A percentile compares a stretch with the other conserved stretches of the same genome.
phyloP scores from a whole-genome alignment of 2,888 invertebrate species.

The Metalampra italica region DNA sequence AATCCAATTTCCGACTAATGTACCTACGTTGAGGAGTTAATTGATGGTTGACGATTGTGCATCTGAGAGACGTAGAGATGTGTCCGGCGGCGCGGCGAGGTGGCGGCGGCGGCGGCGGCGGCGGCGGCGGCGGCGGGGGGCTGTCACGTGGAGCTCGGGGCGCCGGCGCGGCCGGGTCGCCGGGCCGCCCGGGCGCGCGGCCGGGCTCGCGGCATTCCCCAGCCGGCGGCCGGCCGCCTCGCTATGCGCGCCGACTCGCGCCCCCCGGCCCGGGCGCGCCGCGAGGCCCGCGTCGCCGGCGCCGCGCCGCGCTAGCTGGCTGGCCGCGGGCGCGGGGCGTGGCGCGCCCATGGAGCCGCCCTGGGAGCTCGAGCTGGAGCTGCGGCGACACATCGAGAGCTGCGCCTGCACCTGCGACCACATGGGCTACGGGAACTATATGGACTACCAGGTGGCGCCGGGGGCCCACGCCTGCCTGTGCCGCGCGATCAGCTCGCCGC shows the following conservation, averaged over 20 bases:
- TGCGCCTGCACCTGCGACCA: conserved; percentile 95
- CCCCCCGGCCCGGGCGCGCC: conserved; percentile 55
- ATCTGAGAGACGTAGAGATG: conserved; percentile 63
- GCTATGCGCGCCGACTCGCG: conserved; percentile 59
- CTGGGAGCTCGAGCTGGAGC: conserved; percentile 88
- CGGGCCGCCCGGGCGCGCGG: conserved; percentile 61
- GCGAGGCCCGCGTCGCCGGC: conserved; percentile 58
- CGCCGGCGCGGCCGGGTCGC: conserved; percentile 71
- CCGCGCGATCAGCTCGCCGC: conserved; percentile 74
- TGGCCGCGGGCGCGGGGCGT: conserved; percentile 67
- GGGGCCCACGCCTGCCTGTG: conserved; percentile 71
- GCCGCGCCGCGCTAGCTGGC: conserved; percentile 63
- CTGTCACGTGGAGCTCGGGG: conserved; percentile 62
- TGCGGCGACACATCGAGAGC: conserved; percentile 92
- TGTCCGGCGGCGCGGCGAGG: conserved; percentile 43
- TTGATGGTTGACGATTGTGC: conserved; percentile 67
- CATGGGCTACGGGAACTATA: conserved; percentile 95
- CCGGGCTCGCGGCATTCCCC: conserved; percentile 67
- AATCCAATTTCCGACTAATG: conserved; percentile 38
- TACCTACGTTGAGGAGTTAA: conserved; percentile 42
- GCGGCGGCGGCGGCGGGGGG: conserved; percentile 42
- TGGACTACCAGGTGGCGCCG: conserved; percentile 90
- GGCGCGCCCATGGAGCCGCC: conserved; percentile 73
- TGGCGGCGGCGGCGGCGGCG: conserved; percentile 26
- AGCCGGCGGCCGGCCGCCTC: conserved; percentile 58